Evolutionary conservation across 2,113 vertebrate species (phyloP).

Genomic region (Channa argus): DNA sequence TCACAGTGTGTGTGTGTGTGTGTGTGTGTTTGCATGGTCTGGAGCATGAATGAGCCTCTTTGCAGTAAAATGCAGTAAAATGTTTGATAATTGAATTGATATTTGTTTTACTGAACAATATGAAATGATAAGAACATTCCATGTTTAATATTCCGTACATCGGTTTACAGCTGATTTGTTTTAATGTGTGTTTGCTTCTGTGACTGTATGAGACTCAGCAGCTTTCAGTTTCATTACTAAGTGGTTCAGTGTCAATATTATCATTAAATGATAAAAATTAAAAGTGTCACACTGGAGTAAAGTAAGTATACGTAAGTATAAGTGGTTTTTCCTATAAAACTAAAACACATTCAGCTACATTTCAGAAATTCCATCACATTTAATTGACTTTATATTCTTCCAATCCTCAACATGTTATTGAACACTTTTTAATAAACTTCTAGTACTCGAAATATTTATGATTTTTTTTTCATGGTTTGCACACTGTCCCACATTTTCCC

Average conservation of each 20-base stretch:
- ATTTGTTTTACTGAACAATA: background rate
- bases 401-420: too few relatives aligned
- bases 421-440: background rate
- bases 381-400: background rate
- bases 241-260: background rate
- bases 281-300: conserved; percentile 22
- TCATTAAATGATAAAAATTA: background rate
- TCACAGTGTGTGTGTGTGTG: background rate
- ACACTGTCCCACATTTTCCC: background rate
- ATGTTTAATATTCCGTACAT: background rate
- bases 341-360: background rate
- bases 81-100: background rate
- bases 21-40: background rate
- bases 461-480: background rate
- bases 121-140: conserved; percentile 9
- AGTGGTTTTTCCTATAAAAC: too few relatives aligned
- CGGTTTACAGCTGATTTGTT: background rate
- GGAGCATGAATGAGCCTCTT: background rate
- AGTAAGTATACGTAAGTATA: conserved; percentile 24
- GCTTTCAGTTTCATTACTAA: background rate
- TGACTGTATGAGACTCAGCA: conserved; percentile 26
- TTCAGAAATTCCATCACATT: background rate
- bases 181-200: conserved; percentile 8
- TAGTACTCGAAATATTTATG: too few relatives aligned
- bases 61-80: background rate